A percentile compares a stretch with the other conserved stretches of the same genome.
These are phyloP conservation scores for Girardinus metallicus DNA, from an alignment of 2,797 vertebrate genomes.

Conservation along the genomic window DNA sequence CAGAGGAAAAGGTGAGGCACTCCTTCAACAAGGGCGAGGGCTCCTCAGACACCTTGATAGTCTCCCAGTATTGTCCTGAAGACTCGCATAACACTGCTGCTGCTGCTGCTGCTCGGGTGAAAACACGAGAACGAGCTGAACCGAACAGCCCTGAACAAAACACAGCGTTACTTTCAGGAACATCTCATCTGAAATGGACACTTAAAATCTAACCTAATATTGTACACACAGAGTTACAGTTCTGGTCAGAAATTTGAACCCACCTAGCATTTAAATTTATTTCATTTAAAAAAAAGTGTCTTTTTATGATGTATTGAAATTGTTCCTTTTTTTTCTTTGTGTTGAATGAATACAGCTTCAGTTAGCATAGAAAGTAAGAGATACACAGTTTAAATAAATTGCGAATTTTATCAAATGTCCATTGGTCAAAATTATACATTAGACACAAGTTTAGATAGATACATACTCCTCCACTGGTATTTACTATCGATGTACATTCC, in stretches of 20 bases:
- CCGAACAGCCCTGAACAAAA: conserved; percentile 4
- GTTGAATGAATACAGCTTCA: neutral
- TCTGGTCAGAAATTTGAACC: neutral
- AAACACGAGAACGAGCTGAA: conserved; percentile 18
- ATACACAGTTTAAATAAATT: neutral
- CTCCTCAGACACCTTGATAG: conserved; percentile 62
- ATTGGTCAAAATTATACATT: neutral
- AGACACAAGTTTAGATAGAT: neutral
- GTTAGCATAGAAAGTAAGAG: neutral
- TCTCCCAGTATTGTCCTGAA: conserved; percentile 50
- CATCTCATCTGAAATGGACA: conserved; percentile 19
- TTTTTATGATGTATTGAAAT: neutral
- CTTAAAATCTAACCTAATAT: conserved; percentile 27
- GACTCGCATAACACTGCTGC: conserved; percentile 23
- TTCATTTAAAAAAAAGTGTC: neutral
- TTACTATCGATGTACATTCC: neutral
- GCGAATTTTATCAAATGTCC: neutral
- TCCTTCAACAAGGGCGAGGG: conserved; percentile 41
- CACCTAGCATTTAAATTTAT: neutral
- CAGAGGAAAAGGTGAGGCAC: conserved; percentile 73
- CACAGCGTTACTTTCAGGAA: conserved; percentile 11
- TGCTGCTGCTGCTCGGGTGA: conserved; percentile 1
- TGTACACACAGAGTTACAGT: conserved; percentile 27
- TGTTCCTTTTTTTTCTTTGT: neutral
- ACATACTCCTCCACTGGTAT: neutral